These are phyloP conservation scores for Alentia gelatinosa DNA, from an alignment of 2,888 invertebrate species.

Conservation along the genomic window DNA sequence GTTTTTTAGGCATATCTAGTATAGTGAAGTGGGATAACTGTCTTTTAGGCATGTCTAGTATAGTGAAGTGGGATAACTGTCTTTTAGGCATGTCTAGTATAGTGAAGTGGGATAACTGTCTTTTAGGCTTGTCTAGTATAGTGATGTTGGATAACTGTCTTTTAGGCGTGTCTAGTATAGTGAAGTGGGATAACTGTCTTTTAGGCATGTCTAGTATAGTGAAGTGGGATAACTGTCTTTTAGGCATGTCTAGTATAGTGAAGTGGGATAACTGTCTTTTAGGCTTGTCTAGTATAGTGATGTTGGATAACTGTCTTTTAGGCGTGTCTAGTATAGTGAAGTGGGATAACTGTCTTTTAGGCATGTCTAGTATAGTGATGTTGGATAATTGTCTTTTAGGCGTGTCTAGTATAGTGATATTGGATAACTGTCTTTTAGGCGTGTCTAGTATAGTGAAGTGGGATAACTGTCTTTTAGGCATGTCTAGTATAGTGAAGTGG, in stretches of 20 bases:
- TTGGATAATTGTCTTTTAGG: too few species aligned
- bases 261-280: neutral
- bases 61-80: neutral
- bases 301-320: neutral
- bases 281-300: neutral
- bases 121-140: neutral
- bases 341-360: neutral
- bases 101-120: neutral
- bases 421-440: neutral
- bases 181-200: slow-evolving; percentile 75
- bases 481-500: neutral
- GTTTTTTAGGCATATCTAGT: too few species aligned
- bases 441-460: neutral
- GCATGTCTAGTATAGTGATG: slow-evolving; percentile 55
- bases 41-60: neutral
- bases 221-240: neutral
- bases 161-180: neutral
- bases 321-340: neutral
- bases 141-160: neutral
- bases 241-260: neutral
- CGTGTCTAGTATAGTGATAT: slow-evolving; percentile 78
- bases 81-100: neutral
- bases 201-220: too few species aligned
- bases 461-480: neutral
- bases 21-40: neutral